phyloP scores from a whole-genome alignment of 2,888 invertebrate genomes.

The Muschampia plurimacula region DNA sequence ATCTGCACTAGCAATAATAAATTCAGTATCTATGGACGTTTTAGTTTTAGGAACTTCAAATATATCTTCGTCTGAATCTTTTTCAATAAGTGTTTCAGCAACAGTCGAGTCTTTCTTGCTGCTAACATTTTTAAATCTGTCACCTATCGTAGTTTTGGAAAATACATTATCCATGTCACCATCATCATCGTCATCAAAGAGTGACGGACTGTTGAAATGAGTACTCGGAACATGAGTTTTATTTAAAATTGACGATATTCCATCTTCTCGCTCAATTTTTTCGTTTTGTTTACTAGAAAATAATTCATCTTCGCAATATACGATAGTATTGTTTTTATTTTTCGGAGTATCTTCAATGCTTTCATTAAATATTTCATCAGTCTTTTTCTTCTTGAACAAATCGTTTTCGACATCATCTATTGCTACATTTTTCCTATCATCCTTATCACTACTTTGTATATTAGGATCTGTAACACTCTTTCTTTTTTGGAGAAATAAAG shows the following conservation, averaged over 20 bases:
- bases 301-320: slow-evolving; percentile 24
- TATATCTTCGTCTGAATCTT: background rate
- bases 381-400: slow-evolving; percentile 18
- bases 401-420: slow-evolving; percentile 12
- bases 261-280: background rate
- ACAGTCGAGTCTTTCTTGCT: background rate
- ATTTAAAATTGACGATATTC: slow-evolving; percentile 1
- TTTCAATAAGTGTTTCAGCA: background rate
- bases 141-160: slow-evolving; percentile 28
- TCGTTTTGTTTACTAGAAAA: slow-evolving; percentile 16
- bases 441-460: background rate
- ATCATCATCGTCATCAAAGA: slow-evolving; percentile 63
- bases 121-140: slow-evolving; percentile 7
- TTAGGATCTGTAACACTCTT: slow-evolving; percentile 5
- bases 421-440: slow-evolving; percentile 20
- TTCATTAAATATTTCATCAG: slow-evolving; percentile 21
- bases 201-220: slow-evolving; percentile 47
- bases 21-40: background rate
- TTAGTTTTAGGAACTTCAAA: background rate
- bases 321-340: slow-evolving; percentile 23
- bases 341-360: slow-evolving; percentile 32
- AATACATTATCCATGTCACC: slow-evolving; percentile 55
- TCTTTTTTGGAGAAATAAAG: slow-evolving; percentile 15
- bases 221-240: slow-evolving; percentile 12
- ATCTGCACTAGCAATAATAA: background rate